Evolutionary conservation across 2,113 vertebrate species (phyloP).

Genomic region (Podarcis raffonei): DNA sequence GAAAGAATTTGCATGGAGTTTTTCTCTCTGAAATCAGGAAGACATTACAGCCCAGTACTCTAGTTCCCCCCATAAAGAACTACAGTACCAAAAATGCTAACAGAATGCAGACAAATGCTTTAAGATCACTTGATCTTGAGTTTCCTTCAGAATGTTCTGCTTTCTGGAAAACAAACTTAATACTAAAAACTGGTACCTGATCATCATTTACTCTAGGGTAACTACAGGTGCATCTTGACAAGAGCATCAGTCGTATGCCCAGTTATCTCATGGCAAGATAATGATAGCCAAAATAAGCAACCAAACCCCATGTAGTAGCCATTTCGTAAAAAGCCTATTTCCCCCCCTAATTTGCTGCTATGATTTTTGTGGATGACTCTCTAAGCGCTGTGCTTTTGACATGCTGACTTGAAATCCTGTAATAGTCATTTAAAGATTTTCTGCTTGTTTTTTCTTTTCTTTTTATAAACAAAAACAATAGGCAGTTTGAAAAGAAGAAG

Average conservation of each 20-base stretch:
- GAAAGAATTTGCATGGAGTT: not conserved
- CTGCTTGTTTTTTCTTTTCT: not conserved
- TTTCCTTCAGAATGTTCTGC: slow-evolving; percentile 38
- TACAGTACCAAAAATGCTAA: slow-evolving; percentile 59
- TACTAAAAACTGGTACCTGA: slow-evolving; percentile 22
- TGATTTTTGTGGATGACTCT: not conserved
- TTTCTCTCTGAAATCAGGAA: not conserved
- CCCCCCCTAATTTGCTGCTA: slow-evolving; percentile 19
- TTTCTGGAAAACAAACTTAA: slow-evolving; percentile 64
- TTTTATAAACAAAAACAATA: slow-evolving; percentile 14
- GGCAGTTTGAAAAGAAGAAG: slow-evolving; percentile 20
- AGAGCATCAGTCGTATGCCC: not conserved
- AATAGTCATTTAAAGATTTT: slow-evolving; percentile 5
- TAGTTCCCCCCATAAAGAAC: not conserved
- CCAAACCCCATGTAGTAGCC: not conserved
- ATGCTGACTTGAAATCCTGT: slow-evolving; percentile 23
- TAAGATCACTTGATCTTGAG: slow-evolving; percentile 50
- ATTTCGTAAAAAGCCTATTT: fast-evolving
- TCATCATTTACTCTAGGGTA: not conserved
- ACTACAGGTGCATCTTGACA: not conserved
- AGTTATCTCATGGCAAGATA: not conserved
- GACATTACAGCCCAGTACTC: not conserved
- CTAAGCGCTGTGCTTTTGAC: not conserved
- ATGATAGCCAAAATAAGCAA: slow-evolving; percentile 14
- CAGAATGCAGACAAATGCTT: slow-evolving; percentile 56